Evolutionary conservation across 2,888 invertebrate genomes (phyloP).

Genomic region (Formica aserva): DNA sequence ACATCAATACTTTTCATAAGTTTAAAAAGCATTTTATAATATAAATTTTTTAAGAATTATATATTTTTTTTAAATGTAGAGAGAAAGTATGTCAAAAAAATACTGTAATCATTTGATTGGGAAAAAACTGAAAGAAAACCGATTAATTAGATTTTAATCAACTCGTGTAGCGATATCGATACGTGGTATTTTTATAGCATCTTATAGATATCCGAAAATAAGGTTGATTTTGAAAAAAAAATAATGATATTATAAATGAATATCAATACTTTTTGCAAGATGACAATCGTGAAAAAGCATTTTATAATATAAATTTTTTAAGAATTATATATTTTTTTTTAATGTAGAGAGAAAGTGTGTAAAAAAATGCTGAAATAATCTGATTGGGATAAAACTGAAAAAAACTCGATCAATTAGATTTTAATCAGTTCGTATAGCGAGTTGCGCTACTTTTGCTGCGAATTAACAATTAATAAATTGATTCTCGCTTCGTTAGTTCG

Average conservation of each 20-base stretch:
- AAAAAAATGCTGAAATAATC: no score
- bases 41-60: not conserved
- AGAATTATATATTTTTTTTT: not conserved
- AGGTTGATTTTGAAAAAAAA: not conserved
- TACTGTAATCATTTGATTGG: not conserved
- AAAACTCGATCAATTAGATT: not conserved
- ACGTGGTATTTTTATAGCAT: conserved; percentile 4
- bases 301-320: not conserved
- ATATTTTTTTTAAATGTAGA: not conserved
- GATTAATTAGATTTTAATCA: conserved; percentile 8
- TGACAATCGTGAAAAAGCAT: not conserved
- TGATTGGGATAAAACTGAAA: no score
- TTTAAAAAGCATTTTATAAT: not conserved
- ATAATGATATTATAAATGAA: not conserved
- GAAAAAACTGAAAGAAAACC: not conserved
- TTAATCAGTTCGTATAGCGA: not conserved
- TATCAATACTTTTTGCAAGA: not conserved
- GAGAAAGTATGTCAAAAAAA: not conserved
- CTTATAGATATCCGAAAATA: not conserved
- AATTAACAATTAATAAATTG: conserved; percentile 28
- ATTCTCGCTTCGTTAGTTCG: not conserved
- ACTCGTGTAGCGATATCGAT: not conserved
- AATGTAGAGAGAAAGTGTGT: not conserved
- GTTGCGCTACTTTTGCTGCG: not conserved
- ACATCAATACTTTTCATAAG: not conserved